Conservation (phyloP, 2,888 invertebrate genomes). For the Choreutis nemorana region DNA sequence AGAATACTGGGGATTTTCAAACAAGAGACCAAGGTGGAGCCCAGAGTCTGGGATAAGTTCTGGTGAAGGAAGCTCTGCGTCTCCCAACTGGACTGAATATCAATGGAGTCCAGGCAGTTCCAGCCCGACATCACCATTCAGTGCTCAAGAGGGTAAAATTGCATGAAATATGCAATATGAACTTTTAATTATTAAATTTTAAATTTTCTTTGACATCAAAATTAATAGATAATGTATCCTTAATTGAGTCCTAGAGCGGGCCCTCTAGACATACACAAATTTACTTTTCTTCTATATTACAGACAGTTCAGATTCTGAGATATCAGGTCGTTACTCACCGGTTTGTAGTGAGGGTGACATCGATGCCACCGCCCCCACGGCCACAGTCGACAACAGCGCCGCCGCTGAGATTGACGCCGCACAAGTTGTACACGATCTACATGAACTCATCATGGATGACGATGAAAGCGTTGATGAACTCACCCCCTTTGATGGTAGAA, state of each 20-base stretch:
- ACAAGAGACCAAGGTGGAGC: constrained; percentile 39
- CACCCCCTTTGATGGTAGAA: constrained; percentile 27
- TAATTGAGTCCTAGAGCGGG: too few species aligned
- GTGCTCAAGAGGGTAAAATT: constrained; percentile 41
- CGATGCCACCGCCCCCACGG: constrained; percentile 9
- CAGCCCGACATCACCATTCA: constrained; percentile 56
- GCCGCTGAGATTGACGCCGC: constrained; percentile 27
- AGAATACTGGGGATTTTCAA: constrained; percentile 25
- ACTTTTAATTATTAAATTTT: too few species aligned
- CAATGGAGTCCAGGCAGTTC: constrained; percentile 66
- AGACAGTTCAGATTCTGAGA: constrained; percentile 63
- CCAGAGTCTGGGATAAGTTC: constrained; percentile 47
- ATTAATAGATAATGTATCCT: too few species aligned
- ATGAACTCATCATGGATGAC: constrained; percentile 51
- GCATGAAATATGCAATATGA: too few species aligned
- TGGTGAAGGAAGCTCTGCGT: constrained; percentile 36
- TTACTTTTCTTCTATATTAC: constrained; percentile 9
- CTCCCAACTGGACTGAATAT: constrained; percentile 45
- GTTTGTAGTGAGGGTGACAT: constrained; percentile 67
- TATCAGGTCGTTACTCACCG: constrained; percentile 71
- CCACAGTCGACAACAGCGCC: constrained; percentile 6
- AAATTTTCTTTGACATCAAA: too few species aligned
- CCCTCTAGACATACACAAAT: too few species aligned
- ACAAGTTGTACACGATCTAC: constrained; percentile 42
- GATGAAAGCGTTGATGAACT: constrained; percentile 40